Evolutionary conservation across 1,140 invertebrate genomes (phyloP), one percentile per base, ranked within the genome.

Genomic region (Zaprionus ornatus): DNA sequence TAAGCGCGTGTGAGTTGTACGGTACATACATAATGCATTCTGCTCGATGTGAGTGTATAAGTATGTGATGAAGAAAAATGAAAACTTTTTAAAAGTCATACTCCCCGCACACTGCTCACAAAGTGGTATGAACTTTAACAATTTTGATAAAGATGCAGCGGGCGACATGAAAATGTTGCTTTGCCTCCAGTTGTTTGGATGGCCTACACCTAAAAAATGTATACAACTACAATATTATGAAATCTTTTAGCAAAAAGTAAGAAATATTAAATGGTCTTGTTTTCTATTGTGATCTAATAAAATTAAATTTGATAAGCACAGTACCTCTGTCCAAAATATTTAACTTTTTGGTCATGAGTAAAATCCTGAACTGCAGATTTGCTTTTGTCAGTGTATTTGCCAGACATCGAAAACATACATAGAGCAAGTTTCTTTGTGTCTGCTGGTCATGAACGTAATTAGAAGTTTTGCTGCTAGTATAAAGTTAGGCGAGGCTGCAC

Each of bases 361-460:
- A 3, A 45, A 45, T 17, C 40, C 9, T 45, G n/a, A 9, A 42
- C n/a, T n/a, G 7, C 40, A 17, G 7, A 17, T 17, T 45, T 45
- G 35, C n/a, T 54, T 54, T 37, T 64, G 10, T 12, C 48, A 64
- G 61, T 64, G 61, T 32, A 64, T 37, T 54, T 17, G 17, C 45
- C 15, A 45, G 40, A 17, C 40, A 17, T 9, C 3, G 40, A 45
- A 45, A 25, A n/a, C n/a, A n/a, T 25, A 29, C 32, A n/a, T 27
- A 48, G 25, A 64, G 17, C 37, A 35, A 23, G 23, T 64, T 25
- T 62, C 40, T 54, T 45, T 50, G 42, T 76, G 67, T 84, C 67
- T 86, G 82, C 77, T 80, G 80, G 86, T 79, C 87, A 90, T 90
- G 82, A 90, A 80, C 84, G 82, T 86, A 90, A 90, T 90, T 90